These are phyloP conservation scores for Illadopsis cleaveri DNA, from an alignment of 2,113 vertebrate genomes.

Conservation along the genomic window DNA sequence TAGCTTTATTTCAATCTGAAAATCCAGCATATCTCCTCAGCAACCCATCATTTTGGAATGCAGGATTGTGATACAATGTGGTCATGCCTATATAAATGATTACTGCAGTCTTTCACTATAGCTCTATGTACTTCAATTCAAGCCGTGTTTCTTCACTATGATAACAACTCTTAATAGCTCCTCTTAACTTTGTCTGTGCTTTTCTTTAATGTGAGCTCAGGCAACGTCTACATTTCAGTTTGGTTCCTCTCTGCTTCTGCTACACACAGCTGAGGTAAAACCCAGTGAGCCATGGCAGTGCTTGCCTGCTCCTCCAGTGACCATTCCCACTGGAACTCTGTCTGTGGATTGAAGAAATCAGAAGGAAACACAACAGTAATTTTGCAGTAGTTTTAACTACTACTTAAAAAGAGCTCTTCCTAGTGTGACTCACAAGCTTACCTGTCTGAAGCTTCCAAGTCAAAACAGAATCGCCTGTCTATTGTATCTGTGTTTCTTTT, in stretches of 20 bases:
- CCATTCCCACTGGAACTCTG: neutral
- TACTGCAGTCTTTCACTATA: neutral
- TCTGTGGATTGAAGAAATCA: neutral
- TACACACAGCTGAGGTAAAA: neutral
- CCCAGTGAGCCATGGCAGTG: neutral
- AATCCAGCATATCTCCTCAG: neutral
- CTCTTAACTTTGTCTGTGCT: neutral
- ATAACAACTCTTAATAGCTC: neutral
- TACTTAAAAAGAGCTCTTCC: neutral
- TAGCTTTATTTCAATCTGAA: neutral
- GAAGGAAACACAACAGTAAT: neutral
- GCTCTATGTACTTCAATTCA: neutral
- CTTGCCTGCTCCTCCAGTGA: neutral
- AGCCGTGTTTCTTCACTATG: neutral
- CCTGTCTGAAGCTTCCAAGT: constrained; percentile 93
- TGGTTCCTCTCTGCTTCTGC: neutral
- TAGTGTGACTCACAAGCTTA: constrained; percentile 53
- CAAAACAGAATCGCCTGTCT: constrained; percentile 95
- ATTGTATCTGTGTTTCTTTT: constrained; percentile 86
- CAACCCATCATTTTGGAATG: neutral
- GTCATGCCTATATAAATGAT: neutral
- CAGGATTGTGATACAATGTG: neutral
- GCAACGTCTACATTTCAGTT: neutral
- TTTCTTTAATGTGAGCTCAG: neutral
- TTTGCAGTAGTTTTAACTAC: neutral